Conservation (phyloP, 1,140 invertebrate species). For the Tribolium castaneum region DNA sequence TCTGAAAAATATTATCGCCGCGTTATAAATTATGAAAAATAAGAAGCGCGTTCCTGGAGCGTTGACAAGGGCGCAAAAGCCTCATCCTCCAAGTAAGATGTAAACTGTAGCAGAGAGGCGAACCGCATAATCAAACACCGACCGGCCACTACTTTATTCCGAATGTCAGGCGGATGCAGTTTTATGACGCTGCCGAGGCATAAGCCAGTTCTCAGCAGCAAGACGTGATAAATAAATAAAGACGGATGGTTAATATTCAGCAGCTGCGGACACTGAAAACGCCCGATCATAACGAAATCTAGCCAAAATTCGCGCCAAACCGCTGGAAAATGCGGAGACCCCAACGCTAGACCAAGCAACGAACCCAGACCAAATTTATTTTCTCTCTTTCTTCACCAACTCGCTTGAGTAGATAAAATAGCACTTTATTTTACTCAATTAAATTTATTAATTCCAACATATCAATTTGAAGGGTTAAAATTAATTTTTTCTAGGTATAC, state of each 20-base stretch:
- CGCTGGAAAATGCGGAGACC: too few relatives aligned
- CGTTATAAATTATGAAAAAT: constrained; percentile 54
- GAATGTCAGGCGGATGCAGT: constrained; percentile 49
- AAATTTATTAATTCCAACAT: too few relatives aligned
- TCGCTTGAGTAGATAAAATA: too few relatives aligned
- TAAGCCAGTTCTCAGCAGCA: constrained; percentile 53
- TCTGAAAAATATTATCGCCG: constrained; percentile 49
- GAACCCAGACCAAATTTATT: too few relatives aligned
- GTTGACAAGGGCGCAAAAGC: neutral
- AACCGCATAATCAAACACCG: constrained; percentile 45
- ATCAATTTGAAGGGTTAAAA: too few relatives aligned
- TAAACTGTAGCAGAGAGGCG: constrained; percentile 46
- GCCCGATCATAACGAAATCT: too few relatives aligned
- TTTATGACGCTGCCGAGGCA: constrained; percentile 50
- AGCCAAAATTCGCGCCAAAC: too few relatives aligned
- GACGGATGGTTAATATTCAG: constrained; percentile 53
- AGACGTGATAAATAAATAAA: constrained; percentile 53
- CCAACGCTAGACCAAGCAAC: too few relatives aligned
- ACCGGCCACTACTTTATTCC: constrained; percentile 49
- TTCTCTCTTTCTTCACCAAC: too few relatives aligned
- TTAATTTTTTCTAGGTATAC: too few relatives aligned
- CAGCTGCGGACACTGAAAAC: constrained; percentile 8
- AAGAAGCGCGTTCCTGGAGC: constrained; percentile 28
- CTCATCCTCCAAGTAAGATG: constrained; percentile 44
- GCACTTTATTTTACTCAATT: too few relatives aligned